Evolutionary conservation across 2,888 invertebrate genomes (phyloP).

Genomic region (Macaria liturata): DNA sequence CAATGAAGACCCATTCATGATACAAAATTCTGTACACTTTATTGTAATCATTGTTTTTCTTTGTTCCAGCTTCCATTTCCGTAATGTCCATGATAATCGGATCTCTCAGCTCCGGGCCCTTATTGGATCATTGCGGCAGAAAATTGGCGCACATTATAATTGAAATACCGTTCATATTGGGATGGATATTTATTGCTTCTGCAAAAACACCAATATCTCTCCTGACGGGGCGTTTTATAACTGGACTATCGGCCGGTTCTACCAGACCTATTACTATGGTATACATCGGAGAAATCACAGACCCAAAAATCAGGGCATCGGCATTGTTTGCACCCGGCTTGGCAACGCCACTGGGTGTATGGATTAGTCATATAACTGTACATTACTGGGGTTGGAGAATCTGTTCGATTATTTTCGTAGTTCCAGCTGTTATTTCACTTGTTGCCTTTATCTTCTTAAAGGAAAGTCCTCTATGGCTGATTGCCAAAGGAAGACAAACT

Average conservation of each 20-base stretch:
- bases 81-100: background rate
- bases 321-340: background rate
- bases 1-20: too few species aligned
- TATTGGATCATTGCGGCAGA: conserved; percentile 1
- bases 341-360: background rate
- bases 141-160: background rate
- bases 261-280: background rate
- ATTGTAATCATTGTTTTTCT: background rate
- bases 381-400: conserved; percentile 3
- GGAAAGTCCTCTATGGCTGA: conserved; percentile 8
- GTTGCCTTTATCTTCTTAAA: background rate
- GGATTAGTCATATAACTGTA: background rate
- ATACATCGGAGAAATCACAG: conserved; percentile 5
- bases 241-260: conserved; percentile 1
- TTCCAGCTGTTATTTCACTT: background rate
- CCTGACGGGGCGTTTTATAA: conserved; percentile 1
- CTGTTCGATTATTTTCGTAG: background rate
- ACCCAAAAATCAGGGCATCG: background rate
- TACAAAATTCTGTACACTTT: too few species aligned
- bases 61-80: conserved; percentile 4
- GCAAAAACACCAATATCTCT: background rate
- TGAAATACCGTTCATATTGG: conserved; percentile 1
- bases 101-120: background rate
- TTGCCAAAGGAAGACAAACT: conserved; percentile 1
- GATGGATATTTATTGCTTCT: conserved; percentile 5